Percentiles rank a stretch among this genome's conserved stretches.
These are phyloP conservation scores for Hydractinia symbiolongicarpus DNA, from an alignment of 30 jellyfish, hydroid and myxozoan genomes.

Conservation along the genomic window DNA sequence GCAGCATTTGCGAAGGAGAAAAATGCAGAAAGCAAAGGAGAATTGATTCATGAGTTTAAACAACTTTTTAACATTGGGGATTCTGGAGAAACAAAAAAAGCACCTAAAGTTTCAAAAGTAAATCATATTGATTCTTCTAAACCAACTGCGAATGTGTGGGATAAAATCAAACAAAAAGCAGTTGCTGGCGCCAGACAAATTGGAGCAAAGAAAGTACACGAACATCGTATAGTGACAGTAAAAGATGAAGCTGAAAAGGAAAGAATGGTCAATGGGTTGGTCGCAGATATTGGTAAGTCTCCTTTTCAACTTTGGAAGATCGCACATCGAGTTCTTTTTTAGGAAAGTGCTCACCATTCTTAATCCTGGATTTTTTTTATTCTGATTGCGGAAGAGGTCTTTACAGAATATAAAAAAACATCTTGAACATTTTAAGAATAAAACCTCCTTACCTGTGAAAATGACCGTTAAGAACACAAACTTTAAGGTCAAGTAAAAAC, in stretches of 20 bases:
- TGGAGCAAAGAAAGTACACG: background rate
- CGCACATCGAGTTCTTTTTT: too few species aligned
- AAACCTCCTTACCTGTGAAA: too few species aligned
- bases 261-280: slow-evolving; percentile 58
- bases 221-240: slow-evolving; percentile 73
- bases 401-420: too few species aligned
- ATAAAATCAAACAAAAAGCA: background rate
- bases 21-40: slow-evolving; percentile 6
- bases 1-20: background rate
- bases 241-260: slow-evolving; percentile 69
- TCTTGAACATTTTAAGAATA: too few species aligned
- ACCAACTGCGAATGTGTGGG: background rate
- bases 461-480: too few species aligned
- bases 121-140: background rate
- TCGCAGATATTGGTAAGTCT: slow-evolving; percentile 36
- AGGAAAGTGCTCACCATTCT: too few species aligned
- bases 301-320: background rate
- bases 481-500: too few species aligned
- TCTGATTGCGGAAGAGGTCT: too few species aligned
- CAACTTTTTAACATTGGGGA: slow-evolving; percentile 31
- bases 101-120: background rate
- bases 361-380: too few species aligned
- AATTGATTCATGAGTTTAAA: slow-evolving; percentile 24
- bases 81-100: background rate
- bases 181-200: background rate